Percentiles rank a stretch among this genome's conserved stretches.
Evolutionary conservation across 2,113 vertebrate genomes (phyloP).

Genomic region (Ictidomys tridecemlineatus): DNA sequence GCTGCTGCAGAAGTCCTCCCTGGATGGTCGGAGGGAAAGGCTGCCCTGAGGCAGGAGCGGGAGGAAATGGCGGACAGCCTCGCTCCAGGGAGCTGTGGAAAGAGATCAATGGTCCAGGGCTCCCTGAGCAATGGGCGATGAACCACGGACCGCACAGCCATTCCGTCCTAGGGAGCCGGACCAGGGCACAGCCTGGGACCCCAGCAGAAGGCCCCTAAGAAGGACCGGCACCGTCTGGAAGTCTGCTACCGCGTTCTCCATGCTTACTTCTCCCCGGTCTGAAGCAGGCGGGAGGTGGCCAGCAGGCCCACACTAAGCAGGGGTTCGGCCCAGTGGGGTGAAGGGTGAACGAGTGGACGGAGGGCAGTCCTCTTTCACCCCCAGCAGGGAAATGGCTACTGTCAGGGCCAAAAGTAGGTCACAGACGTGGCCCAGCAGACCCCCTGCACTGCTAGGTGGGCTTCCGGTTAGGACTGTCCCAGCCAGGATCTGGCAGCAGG

Average conservation of each 20-base stretch:
- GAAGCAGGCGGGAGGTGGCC: background rate
- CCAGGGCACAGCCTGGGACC: fast-evolving
- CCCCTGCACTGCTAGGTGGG: too few species aligned
- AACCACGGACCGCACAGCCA: background rate
- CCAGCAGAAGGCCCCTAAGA: background rate
- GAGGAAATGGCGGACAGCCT: background rate
- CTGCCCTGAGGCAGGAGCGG: background rate
- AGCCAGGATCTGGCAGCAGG: too few species aligned
- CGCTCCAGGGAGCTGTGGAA: background rate
- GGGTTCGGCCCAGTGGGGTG: too few species aligned
- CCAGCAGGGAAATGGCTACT: background rate
- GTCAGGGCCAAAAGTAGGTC: background rate
- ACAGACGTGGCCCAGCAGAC: background rate
- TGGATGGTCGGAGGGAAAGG: background rate
- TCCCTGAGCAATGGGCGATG: too few species aligned
- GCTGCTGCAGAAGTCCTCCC: background rate
- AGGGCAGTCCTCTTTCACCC: background rate
- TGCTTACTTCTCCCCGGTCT: background rate
- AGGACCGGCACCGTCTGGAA: background rate
- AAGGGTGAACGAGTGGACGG: fast-evolving
- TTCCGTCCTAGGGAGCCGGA: too few species aligned
- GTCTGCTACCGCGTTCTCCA: background rate
- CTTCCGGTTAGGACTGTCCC: background rate
- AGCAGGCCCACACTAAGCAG: background rate
- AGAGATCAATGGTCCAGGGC: background rate